Evolutionary conservation across 1,140 invertebrate genomes (phyloP).

Genomic region (Vollenhovia emeryi): DNA sequence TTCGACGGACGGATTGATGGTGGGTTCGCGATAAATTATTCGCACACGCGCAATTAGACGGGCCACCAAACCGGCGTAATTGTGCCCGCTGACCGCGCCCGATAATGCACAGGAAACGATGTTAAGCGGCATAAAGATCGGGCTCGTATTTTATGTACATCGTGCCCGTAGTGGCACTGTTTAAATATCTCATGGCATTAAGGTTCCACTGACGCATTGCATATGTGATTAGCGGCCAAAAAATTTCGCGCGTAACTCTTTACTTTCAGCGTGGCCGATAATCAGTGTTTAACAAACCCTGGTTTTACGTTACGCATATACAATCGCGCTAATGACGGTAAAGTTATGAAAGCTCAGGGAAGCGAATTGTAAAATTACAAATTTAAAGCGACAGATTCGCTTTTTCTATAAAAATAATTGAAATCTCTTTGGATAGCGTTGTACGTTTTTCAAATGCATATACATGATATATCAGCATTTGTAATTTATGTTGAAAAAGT

Average conservation of each 20-base stretch:
- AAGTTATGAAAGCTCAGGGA: neutral
- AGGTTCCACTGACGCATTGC: neutral
- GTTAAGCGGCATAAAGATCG: slow-evolving; percentile 46
- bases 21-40: slow-evolving; percentile 45
- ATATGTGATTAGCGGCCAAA: neutral
- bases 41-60: slow-evolving; percentile 38
- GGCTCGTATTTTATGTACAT: slow-evolving; percentile 38
- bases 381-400: neutral
- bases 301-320: neutral
- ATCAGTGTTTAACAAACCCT: neutral
- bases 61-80: slow-evolving; percentile 33
- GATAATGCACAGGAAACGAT: slow-evolving; percentile 37
- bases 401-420: neutral
- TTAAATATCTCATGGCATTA: slow-evolving; percentile 9
- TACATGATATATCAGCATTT: neutral
- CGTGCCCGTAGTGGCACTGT: neutral
- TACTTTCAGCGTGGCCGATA: neutral
- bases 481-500: too few relatives aligned
- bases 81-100: slow-evolving; percentile 25
- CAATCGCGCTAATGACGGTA: neutral
- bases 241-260: neutral
- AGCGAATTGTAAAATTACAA: neutral
- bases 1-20: slow-evolving; percentile 49
- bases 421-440: neutral
- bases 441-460: neutral